These are phyloP conservation scores for Ophioninae sp. DNA, from an alignment of 2,888 invertebrate genomes.

Conservation along the genomic window DNA sequence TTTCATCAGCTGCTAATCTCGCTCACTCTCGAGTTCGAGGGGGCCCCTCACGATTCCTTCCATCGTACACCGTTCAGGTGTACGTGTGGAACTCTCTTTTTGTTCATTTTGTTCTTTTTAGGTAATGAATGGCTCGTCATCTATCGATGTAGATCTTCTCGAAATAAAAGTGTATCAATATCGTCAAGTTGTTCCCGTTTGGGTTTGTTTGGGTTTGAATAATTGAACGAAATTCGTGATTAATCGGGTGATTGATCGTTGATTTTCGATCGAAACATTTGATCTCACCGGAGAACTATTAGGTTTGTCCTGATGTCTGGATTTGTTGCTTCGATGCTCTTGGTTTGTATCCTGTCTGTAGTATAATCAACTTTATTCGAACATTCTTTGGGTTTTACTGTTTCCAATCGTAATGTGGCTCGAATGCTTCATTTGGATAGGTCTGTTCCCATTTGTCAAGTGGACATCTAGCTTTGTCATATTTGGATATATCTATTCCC, in stretches of 20 bases:
- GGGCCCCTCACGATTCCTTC: conserved; percentile 4
- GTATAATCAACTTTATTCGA: background rate
- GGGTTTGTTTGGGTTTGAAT: background rate
- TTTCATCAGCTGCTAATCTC: conserved; percentile 78
- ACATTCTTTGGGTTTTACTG: background rate
- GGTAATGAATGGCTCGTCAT: background rate
- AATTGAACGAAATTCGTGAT: background rate
- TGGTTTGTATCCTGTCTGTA: background rate
- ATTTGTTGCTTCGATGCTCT: background rate
- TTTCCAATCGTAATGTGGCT: background rate
- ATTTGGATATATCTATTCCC: background rate
- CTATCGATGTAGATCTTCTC: background rate
- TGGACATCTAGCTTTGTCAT: background rate
- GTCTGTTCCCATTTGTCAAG: background rate
- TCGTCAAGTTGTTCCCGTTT: background rate
- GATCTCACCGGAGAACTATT: background rate
- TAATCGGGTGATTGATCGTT: background rate
- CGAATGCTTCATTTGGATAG: background rate
- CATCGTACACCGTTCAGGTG: background rate
- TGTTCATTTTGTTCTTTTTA: conserved; percentile 8
- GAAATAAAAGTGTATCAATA: background rate
- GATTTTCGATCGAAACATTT: background rate
- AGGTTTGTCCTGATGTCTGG: background rate
- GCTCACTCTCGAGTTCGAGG: conserved; percentile 48
- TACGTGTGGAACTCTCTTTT: conserved; percentile 15